A percentile compares a stretch with the other conserved stretches of the same genome.
phyloP scores from a whole-genome alignment of 2,888 invertebrate species.

The Zygothrica quintamaculata region DNA sequence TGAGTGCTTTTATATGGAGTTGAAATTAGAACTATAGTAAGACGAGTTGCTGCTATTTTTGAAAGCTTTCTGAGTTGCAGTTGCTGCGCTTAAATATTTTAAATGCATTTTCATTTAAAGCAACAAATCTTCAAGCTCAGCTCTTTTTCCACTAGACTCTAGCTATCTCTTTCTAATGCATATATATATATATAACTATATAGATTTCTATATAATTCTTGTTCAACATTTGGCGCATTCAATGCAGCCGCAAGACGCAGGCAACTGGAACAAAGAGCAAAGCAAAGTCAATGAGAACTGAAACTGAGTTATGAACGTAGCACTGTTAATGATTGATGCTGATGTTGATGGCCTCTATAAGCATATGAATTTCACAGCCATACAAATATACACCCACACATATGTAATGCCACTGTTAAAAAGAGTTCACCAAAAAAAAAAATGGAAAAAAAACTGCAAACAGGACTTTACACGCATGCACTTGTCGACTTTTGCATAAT shows the following conservation, averaged over 20 bases:
- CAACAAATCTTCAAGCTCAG: too few species aligned
- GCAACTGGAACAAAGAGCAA: constrained; percentile 31
- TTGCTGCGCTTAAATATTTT: too few species aligned
- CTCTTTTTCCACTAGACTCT: too few species aligned
- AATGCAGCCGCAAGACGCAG: constrained; percentile 37
- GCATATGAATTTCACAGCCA: constrained; percentile 37
- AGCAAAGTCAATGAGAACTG: constrained; percentile 35
- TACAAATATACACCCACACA: constrained; percentile 8
- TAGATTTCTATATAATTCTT: not conserved
- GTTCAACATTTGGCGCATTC: constrained; percentile 21
- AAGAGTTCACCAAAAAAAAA: constrained; percentile 64
- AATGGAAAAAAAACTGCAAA: too few species aligned
- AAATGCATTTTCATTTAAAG: too few species aligned
- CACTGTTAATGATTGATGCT: constrained; percentile 66
- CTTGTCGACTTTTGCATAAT: constrained; percentile 72
- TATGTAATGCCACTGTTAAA: constrained; percentile 8
- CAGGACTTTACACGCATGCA: constrained; percentile 66
- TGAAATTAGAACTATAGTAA: too few species aligned
- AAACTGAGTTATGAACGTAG: too few species aligned
- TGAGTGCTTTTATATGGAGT: too few species aligned
- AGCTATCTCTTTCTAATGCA: not conserved
- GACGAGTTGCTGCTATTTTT: too few species aligned
- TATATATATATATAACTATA: not conserved
- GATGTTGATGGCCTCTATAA: constrained; percentile 46
- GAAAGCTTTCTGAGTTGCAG: too few species aligned